Evolutionary conservation across 1,140 invertebrate genomes (phyloP).

Genomic region (Apocrypta bakeri): DNA sequence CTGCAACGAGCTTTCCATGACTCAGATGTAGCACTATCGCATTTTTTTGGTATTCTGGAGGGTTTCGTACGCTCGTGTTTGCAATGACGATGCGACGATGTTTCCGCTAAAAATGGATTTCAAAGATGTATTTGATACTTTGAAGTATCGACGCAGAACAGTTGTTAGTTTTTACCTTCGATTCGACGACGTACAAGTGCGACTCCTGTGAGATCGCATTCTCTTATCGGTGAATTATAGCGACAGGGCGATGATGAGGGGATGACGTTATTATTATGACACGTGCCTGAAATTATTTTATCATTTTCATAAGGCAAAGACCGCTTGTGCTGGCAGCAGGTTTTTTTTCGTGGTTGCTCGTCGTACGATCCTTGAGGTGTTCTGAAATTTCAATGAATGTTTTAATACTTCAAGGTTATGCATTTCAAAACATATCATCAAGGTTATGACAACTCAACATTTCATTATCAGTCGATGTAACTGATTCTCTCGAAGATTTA

Average conservation of each 20-base stretch:
- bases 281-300: background rate
- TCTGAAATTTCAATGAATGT: background rate
- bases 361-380: background rate
- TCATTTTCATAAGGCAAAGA: background rate
- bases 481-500: no score
- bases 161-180: background rate
- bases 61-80: no score
- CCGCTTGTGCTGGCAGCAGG: background rate
- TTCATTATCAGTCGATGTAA: background rate
- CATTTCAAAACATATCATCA: no score
- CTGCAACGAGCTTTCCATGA: no score
- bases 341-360: background rate
- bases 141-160: background rate
- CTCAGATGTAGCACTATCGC: no score
- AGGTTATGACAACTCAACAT: background rate
- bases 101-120: background rate
- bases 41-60: no score
- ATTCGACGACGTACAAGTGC: slow-evolving; percentile 18
- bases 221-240: background rate
- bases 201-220: slow-evolving; percentile 21
- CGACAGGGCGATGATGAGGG: background rate
- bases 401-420: no score
- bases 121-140: no score
- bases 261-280: background rate
- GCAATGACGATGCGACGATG: background rate